These are phyloP conservation scores for Oxyura jamaicensis DNA, from an alignment of 2,113 vertebrate species.

Conservation along the genomic window DNA sequence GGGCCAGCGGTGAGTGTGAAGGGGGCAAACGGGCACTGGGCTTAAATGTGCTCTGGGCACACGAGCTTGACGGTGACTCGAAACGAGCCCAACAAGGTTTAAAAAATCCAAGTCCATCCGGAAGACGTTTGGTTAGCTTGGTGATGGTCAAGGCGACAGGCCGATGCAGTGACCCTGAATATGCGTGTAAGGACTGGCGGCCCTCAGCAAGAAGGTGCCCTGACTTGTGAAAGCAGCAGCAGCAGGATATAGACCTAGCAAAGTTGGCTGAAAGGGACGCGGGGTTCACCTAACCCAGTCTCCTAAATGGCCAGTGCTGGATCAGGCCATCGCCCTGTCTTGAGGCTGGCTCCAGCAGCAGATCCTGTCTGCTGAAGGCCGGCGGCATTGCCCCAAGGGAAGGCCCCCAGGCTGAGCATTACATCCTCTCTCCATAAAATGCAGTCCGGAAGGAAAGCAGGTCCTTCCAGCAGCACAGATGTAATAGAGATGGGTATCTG, in stretches of 20 bases:
- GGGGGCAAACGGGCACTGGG: neutral
- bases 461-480: accelerated
- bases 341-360: neutral
- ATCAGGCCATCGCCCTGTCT: too few relatives aligned
- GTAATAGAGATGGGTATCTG: neutral
- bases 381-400: neutral
- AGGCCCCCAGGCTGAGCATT: neutral
- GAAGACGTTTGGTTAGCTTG: neutral
- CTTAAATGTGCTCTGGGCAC: neutral
- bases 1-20: neutral
- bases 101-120: neutral
- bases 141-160: neutral
- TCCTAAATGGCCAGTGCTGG: neutral
- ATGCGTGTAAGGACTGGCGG: neutral
- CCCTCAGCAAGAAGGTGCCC: neutral
- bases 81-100: neutral
- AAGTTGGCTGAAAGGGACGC: neutral
- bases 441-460: neutral
- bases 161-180: neutral
- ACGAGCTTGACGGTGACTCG: neutral
- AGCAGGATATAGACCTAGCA: neutral
- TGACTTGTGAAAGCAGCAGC: neutral
- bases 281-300: neutral
- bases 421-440: neutral
- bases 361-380: neutral